Base-by-base conservation (phyloP, 2,113 vertebrate species). In the Bungarus multicinctus region DNA sequence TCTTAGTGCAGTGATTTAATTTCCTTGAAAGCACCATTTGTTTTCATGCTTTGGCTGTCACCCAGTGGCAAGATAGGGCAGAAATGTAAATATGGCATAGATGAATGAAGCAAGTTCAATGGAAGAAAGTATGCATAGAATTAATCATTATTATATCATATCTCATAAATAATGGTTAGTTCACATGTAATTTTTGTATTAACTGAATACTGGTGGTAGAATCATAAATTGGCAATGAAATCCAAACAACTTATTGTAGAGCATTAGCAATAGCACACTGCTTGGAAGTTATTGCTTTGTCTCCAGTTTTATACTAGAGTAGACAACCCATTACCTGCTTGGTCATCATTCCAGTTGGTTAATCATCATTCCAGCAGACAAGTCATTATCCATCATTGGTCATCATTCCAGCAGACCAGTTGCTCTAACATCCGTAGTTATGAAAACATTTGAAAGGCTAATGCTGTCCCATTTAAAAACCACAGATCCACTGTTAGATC, bases 41-140 rank as follows among this genome's bases (percentile, higher is more conserved):
- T 97, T 97, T 96, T 95, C 94, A 96, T 97, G 96, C 95, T 95
- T 97, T 97, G 97, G 96, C 97, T 96, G 96, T 96, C 96, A 96
- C 96, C 95, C 96, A 97, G 96, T 96, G 96, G 96, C 95, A 96
- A 96, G 96, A 96, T 96, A 97, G 95, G 96, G 96, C 96, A 95
- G 94, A 95, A 93, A 95, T 5, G 4, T 97, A 97, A 97, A 96
- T 95, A 96, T 94, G 92, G 91, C 10, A 90, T 95, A 64, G 92
- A 54, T 88, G 90, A 97, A 95, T 91, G 88, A 94, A 23, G 69
- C 93, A 94, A 96, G 92, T 90, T 91, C 55, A 94, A 91, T 91
- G 95, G 64, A 58, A 81, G 90, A 6, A 91, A 95, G 93, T 57
- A 91, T 64, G 95, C 87, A 93, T 95, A 95, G 93, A 95, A 94